phyloP scores from a whole-genome alignment of 1,140 invertebrate species.

The Parasteatoda tepidariorum region DNA sequence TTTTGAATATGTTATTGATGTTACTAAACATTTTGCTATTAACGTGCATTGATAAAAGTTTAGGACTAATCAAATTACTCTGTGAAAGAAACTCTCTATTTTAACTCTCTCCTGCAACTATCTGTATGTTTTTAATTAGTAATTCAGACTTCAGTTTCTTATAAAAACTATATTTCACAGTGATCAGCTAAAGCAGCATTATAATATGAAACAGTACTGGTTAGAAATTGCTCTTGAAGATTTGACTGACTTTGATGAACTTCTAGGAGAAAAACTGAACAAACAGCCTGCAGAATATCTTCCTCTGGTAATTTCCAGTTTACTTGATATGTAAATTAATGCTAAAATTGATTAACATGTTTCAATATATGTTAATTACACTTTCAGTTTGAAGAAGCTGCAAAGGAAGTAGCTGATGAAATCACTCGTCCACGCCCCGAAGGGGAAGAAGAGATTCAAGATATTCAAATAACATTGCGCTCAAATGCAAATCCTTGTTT shows the following conservation, averaged over 20 bases:
- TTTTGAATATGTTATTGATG: too few relatives aligned
- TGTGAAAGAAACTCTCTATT: too few relatives aligned
- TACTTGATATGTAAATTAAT: neutral
- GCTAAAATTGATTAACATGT: neutral
- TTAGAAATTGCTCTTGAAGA: conserved; percentile 95
- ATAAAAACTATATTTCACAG: too few relatives aligned
- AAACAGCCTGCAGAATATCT: conserved; percentile 94
- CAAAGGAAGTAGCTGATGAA: conserved; percentile 97
- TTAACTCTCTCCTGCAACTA: too few relatives aligned
- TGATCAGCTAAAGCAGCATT: conserved; percentile 92
- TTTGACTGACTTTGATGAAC: conserved; percentile 93
- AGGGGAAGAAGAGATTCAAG: conserved; percentile 89
- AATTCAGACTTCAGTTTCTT: too few relatives aligned
- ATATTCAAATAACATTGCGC: conserved; percentile 92
- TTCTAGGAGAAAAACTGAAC: conserved; percentile 89
- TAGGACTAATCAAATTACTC: too few relatives aligned
- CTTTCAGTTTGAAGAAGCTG: conserved; percentile 91
- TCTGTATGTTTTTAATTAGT: too few relatives aligned
- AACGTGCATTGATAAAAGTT: too few relatives aligned
- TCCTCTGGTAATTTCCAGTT: conserved; percentile 75
- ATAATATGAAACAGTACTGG: conserved; percentile 90
- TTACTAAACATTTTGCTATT: too few relatives aligned
- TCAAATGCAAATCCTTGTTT: conserved; percentile 86
- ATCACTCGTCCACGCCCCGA: conserved; percentile 90
- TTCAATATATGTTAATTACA: conserved; percentile 21